These are phyloP conservation scores for Pseudopipra pipra DNA, from an alignment of 2,113 vertebrate genomes.

Conservation along the genomic window DNA sequence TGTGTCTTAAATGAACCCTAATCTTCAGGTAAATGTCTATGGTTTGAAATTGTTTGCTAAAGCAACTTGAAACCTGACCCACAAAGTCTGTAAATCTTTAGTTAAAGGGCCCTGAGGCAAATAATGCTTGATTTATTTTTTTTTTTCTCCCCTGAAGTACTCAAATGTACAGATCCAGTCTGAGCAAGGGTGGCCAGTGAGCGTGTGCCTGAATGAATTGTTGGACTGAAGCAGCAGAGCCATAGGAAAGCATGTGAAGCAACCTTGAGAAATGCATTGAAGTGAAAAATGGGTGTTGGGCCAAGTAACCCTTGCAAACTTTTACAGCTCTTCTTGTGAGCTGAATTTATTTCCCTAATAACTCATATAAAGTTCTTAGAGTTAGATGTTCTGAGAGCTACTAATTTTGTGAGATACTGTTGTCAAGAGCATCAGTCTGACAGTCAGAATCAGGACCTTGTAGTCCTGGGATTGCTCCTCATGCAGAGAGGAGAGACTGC, in stretches of 20 bases:
- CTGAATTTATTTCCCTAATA: background rate
- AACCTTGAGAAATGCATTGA: background rate
- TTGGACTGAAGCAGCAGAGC: background rate
- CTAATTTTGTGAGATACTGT: background rate
- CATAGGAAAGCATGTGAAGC: background rate
- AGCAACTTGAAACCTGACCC: slow-evolving; percentile 32
- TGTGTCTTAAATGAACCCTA: background rate
- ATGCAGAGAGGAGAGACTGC: rapidly evolving
- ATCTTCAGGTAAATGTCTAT: background rate
- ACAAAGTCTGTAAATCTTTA: slow-evolving; percentile 43
- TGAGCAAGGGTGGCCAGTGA: background rate
- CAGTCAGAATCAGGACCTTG: background rate
- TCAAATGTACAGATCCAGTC: background rate
- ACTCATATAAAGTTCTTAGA: background rate
- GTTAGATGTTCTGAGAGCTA: background rate
- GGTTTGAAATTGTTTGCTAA: slow-evolving; percentile 8
- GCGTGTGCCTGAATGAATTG: slow-evolving; percentile 25
- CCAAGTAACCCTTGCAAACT: background rate
- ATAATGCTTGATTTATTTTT: background rate
- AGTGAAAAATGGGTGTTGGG: background rate
- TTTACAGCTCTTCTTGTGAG: background rate
- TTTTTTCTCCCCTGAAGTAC: background rate
- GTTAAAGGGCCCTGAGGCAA: slow-evolving; percentile 27
- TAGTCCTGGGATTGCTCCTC: background rate
- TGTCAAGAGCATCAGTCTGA: rapidly evolving